Evolutionary conservation across 2,888 invertebrate genomes (phyloP), one percentile per base, ranked within the genome.

Genomic region (Agonopterix heracliana): DNA sequence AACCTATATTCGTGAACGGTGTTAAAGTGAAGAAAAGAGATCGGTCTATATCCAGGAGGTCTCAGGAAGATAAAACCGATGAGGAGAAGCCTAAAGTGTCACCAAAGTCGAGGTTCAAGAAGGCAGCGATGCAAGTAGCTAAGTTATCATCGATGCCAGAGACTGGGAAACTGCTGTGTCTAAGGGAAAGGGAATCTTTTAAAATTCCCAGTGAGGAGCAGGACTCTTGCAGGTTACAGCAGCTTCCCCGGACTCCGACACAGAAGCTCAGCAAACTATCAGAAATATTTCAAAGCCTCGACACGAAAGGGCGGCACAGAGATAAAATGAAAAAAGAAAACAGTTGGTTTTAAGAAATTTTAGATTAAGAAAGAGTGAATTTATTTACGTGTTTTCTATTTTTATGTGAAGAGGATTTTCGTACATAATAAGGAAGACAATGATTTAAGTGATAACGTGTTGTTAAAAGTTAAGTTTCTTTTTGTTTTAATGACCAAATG

Each of bases 301-400:
- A 88, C 45, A 77, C 85, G 71, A 81, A 78, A 36, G 80, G 82
- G 7, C 70, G 79, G 35, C 74, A 80, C 51, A 73, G 78, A 56
- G 82, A 85, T 41, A 81, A 68, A 58, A 74, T 86, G 68, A 89
- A 79, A 71, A 89, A 78, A 60, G 89, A 80, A 56, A 81, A 89
- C 62, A 86, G 85, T 69, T 89, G 89, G 89, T 88, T 89, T 64
- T 89, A 52, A 44, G 13, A 47, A 34, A 44, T 34, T 44, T 47
- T 64, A 69, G 63, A 50, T 48, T 74, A 69, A 76, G 75, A 66
- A 64, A 68, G 68, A 54, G 13, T 41, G 41, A 41, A 48, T 57
- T 55, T 57, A 57, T 67, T 71, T 64, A 68, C 52, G 59, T 66
- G 61, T 63, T 62, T 59, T 66, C 54, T 61, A 61, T 61, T 56